phyloP scores from a whole-genome alignment of 2,797 vertebrate species.

The Tolypeutes matacus region DNA sequence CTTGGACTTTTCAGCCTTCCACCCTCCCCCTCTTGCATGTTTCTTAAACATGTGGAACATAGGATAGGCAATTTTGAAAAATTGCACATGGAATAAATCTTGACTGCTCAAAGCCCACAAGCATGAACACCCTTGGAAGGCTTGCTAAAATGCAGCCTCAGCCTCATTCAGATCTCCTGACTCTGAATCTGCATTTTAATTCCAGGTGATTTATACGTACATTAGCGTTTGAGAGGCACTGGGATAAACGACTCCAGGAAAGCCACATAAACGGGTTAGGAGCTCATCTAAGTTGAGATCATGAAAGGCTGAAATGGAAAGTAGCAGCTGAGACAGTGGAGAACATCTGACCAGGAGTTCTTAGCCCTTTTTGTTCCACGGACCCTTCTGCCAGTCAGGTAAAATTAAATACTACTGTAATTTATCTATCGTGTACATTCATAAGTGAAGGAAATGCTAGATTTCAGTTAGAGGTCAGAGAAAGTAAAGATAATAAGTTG shows the following conservation, averaged over 20 bases:
- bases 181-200: not conserved
- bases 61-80: not conserved
- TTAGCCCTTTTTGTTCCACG: no score
- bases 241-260: not conserved
- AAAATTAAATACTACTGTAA: no score
- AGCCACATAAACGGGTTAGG: not conserved
- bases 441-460: no score
- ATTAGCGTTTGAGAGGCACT: not conserved
- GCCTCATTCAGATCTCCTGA: not conserved
- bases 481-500: no score
- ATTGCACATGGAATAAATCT: not conserved
- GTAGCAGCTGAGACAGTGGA: not conserved
- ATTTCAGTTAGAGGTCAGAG: no score
- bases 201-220: not conserved
- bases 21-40: not conserved
- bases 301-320: constrained; percentile 27
- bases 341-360: not conserved
- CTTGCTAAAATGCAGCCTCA: not conserved
- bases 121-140: not conserved
- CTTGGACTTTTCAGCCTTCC: not conserved
- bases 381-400: no score
- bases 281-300: not conserved
- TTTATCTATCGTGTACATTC: no score
- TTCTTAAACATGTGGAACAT: not conserved
- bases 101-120: not conserved